These are phyloP conservation scores for Sinocyclocheilus maitianheensis DNA, from an alignment of 2,113 vertebrate species.

Conservation along the genomic window DNA sequence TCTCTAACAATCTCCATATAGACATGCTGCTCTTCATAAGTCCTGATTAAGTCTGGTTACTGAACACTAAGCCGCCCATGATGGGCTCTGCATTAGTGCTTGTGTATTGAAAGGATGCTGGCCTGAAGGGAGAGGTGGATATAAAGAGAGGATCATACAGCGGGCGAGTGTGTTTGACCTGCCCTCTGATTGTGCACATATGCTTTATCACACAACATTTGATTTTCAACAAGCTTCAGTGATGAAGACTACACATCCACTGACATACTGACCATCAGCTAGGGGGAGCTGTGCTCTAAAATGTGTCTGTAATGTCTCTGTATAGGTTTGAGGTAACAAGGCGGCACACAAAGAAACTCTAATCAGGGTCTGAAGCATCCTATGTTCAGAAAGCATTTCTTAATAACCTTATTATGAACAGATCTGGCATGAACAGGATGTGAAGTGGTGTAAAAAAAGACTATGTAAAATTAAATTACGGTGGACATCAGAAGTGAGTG, in stretches of 20 bases:
- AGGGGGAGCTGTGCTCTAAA: not conserved
- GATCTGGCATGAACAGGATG: not conserved
- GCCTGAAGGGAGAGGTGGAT: not conserved
- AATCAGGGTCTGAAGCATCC: not conserved
- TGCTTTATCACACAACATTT: not conserved
- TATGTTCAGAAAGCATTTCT: not conserved
- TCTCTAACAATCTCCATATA: slow-evolving; percentile 32
- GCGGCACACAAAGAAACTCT: not conserved
- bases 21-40: slow-evolving; percentile 36
- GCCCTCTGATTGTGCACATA: not conserved
- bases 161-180: not conserved
- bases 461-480: not conserved
- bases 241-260: not conserved
- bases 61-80: slow-evolving; percentile 22
- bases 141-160: slow-evolving; percentile 15
- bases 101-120: not conserved
- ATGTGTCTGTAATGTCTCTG: not conserved
- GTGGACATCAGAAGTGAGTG: not conserved
- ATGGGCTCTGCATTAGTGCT: slow-evolving; percentile 26
- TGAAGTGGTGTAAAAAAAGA: not conserved
- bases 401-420: not conserved
- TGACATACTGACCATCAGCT: not conserved
- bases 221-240: not conserved
- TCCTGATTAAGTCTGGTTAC: slow-evolving; percentile 37
- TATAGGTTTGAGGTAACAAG: not conserved